Conservation (phyloP, 2,797 vertebrate genomes). For the Dipus sagitta region DNA sequence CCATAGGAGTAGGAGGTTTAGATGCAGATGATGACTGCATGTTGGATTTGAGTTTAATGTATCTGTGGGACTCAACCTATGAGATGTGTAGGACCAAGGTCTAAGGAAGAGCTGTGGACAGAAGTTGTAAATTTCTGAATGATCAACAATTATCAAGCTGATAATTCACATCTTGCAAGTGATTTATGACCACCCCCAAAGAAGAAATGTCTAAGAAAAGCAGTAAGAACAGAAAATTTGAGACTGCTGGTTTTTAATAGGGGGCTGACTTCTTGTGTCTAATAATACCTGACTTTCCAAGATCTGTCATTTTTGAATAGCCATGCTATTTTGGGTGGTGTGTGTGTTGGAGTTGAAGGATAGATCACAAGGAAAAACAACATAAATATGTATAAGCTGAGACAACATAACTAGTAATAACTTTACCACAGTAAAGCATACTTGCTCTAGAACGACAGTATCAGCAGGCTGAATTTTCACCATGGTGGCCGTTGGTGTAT, state of each 20-base stretch:
- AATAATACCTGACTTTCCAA: constrained; percentile 13
- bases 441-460: not conserved
- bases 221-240: not conserved
- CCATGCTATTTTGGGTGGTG: not conserved
- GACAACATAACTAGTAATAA: not conserved
- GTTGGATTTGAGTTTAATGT: not conserved
- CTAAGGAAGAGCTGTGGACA: not conserved
- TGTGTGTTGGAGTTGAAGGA: not conserved
- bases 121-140: not conserved
- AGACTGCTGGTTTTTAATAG: constrained; percentile 24
- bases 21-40: not conserved
- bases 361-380: not conserved
- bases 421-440: constrained; percentile 7
- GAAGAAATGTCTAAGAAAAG: not conserved
- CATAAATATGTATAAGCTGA: constrained; percentile 3
- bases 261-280: not conserved
- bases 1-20: not conserved
- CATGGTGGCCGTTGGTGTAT: not conserved
- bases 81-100: not conserved
- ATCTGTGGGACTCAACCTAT: not conserved
- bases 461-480: not conserved
- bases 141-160: not conserved
- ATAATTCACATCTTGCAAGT: not conserved
- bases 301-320: not conserved
- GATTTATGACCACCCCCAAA: not conserved